Conservation (phyloP, 2,113 vertebrate genomes). For the Atractosteus spatula region DNA sequence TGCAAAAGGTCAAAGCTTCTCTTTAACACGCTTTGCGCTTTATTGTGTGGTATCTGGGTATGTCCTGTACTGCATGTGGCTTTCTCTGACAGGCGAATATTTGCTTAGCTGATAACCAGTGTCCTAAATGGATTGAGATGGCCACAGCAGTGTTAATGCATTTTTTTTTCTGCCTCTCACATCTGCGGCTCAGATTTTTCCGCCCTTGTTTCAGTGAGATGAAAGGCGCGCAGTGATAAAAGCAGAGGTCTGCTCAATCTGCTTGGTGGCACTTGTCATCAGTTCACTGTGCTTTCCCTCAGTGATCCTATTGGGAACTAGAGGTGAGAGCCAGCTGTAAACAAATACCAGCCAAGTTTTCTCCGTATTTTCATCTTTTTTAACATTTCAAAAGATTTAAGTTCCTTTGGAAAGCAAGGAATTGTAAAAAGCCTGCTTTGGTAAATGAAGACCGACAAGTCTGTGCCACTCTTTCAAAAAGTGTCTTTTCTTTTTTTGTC, state of each 20-base stretch:
- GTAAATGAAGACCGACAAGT: not conserved
- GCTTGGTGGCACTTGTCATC: conserved; percentile 32
- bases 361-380: not conserved
- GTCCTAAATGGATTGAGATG: conserved; percentile 61
- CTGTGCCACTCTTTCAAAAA: not conserved
- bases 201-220: conserved; percentile 55
- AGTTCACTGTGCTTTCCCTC: conserved; percentile 23
- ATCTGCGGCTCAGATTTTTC: conserved; percentile 31
- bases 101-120: conserved; percentile 56
- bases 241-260: conserved; percentile 40
- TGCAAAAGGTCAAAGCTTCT: conserved; percentile 3
- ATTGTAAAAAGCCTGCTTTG: too few species aligned
- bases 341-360: conserved; percentile 12
- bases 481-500: not conserved
- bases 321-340: conserved; percentile 32
- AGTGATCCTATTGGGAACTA: not conserved
- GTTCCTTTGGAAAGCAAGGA: too few species aligned
- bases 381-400: not conserved
- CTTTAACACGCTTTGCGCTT: not conserved
- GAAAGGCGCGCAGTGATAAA: conserved; percentile 52
- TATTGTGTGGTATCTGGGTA: conserved; percentile 4
- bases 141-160: conserved; percentile 44
- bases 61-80: conserved; percentile 27
- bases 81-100: conserved; percentile 65
- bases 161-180: conserved; percentile 24